Base-by-base conservation (phyloP, 2,888 invertebrate species). In the Argyresthia goedartella region DNA sequence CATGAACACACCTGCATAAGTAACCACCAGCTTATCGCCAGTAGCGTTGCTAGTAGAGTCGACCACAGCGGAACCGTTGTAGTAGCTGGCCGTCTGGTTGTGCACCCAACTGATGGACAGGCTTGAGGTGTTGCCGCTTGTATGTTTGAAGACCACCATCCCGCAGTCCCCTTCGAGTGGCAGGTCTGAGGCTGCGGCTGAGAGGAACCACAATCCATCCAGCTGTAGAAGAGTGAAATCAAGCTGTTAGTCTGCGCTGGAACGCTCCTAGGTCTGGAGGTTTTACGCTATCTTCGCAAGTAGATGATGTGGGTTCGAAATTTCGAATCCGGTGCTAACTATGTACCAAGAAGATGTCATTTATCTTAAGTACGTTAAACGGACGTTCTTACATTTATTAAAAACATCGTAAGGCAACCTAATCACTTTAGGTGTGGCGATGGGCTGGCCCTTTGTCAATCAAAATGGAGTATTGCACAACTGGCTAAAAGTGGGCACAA, bases 181-280 rank as follows among this genome's bases (percentile, higher is more conserved):
- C 9, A 79, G 63, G 50, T 81, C 78, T 0, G 79, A 71, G 0
- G 84, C 78, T 0, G 76, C 67, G 0, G 77, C 80, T 46, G 76
- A 64, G 35, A 85, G 57, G 55, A 81, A 82, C 85, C 85, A 85
- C 53, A 71, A 71, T 0, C 84, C 84, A 50, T 84, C 84, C 13
- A 85, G 64, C 84, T 84, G 60, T 9, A 33, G 8, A 3, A 2
- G 39, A 39, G 39, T 11, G 36, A 9, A 36, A 39, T 11, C 2
- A 1, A 4, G 39, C n/a, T 8, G 9, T 39, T 39, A 8, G 9
- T 39, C 9, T 36, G 8, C 8, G 36, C 36, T n/a, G n/a, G n/a
- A n/a, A n/a, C n/a, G n/a, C n/a, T n/a, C n/a, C n/a, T n/a, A n/a
- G n/a, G n/a, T n/a, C n/a, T n/a, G n/a, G n/a, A n/a, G n/a, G n/a